Conservation (phyloP, 2,888 invertebrate genomes). For the Charanyca ferruginea region DNA sequence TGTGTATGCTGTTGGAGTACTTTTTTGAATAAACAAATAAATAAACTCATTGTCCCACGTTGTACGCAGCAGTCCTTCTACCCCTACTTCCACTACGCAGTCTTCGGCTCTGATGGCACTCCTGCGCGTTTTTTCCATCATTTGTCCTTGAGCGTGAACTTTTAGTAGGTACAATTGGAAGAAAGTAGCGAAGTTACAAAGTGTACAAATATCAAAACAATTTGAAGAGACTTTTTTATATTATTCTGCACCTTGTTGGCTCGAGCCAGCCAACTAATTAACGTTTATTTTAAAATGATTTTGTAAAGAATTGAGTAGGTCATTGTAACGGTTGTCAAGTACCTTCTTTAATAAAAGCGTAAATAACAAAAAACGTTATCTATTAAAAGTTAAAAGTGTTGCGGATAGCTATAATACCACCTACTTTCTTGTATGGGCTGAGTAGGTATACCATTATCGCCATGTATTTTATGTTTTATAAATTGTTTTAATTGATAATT, state of each 20-base stretch:
- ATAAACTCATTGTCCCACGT: background rate
- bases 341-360: background rate
- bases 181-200: conserved; percentile 39
- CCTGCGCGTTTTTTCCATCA: conserved; percentile 33
- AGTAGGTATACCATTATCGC: background rate
- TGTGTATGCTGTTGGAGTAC: no score
- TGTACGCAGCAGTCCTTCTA: conserved; percentile 10
- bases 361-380: background rate
- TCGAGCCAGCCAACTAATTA: background rate
- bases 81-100: background rate
- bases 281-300: background rate
- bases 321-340: background rate
- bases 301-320: conserved; percentile 2
- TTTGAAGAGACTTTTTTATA: conserved; percentile 35
- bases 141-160: conserved; percentile 60
- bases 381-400: background rate
- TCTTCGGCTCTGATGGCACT: conserved; percentile 51
- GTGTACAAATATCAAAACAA: conserved; percentile 44
- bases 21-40: no score
- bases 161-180: conserved; percentile 39
- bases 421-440: no score
- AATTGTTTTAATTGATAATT: background rate
- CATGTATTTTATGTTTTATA: no score
- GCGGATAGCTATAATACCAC: no score
- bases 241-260: conserved; percentile 41